Conservation (phyloP, 2,888 invertebrate species). For the Spodoptera exigua region DNA sequence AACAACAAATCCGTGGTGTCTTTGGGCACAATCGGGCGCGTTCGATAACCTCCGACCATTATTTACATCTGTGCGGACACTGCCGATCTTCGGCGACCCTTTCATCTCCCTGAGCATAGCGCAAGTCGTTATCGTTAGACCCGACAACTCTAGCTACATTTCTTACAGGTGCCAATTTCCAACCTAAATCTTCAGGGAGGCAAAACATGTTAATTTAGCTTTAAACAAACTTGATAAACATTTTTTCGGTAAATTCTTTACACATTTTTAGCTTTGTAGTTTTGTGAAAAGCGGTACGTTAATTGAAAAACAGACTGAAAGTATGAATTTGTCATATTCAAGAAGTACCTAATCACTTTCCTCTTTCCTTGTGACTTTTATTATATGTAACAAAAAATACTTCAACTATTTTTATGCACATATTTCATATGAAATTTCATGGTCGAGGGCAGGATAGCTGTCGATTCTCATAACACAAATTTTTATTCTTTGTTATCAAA, state of each 20-base stretch:
- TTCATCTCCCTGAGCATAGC: slow-evolving; percentile 66
- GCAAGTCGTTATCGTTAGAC: slow-evolving; percentile 66
- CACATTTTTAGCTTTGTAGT: too few relatives aligned
- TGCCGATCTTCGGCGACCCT: slow-evolving; percentile 73
- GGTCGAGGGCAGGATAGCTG: background rate
- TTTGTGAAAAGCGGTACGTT: too few relatives aligned
- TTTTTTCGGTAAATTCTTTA: too few relatives aligned
- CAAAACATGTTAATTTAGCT: slow-evolving; percentile 46
- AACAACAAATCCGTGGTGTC: slow-evolving; percentile 41
- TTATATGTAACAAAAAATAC: too few relatives aligned
- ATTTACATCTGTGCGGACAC: slow-evolving; percentile 57
- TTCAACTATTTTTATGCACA: too few relatives aligned
- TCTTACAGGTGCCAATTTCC: slow-evolving; percentile 39
- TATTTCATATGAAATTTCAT: too few relatives aligned
- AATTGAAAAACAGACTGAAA: too few relatives aligned
- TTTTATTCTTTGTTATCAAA: slow-evolving; percentile 65
- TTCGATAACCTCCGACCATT: slow-evolving; percentile 72
- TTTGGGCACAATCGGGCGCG: slow-evolving; percentile 59
- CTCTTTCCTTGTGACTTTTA: too few relatives aligned
- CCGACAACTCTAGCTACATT: slow-evolving; percentile 39
- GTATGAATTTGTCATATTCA: too few relatives aligned
- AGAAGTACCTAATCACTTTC: too few relatives aligned
- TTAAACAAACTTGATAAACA: slow-evolving; percentile 43
- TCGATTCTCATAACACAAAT: slow-evolving; percentile 17
- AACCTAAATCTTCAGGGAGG: slow-evolving; percentile 56